Conservation (phyloP, 1,140 invertebrate species). For the Bombus consobrinus region DNA sequence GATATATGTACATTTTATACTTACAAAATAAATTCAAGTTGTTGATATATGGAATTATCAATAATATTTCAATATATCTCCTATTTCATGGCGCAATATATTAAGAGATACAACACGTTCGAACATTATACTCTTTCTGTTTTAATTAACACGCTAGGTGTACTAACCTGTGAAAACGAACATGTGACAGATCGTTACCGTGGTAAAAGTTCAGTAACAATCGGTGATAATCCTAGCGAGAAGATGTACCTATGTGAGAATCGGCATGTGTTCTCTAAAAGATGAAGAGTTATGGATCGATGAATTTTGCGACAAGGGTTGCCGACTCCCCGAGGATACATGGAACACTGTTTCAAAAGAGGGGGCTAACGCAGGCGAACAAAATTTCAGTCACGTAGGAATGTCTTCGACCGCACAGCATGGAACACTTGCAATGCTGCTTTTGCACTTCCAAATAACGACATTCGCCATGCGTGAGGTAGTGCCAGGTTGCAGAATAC, state of each 20-base stretch:
- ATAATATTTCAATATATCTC: too few relatives aligned
- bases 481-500: slow-evolving; percentile 23
- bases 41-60: too few relatives aligned
- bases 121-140: not conserved
- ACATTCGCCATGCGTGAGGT: slow-evolving; percentile 9
- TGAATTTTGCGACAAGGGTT: slow-evolving; percentile 50
- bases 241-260: slow-evolving; percentile 9
- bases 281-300: slow-evolving; percentile 67
- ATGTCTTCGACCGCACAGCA: slow-evolving; percentile 14
- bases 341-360: slow-evolving; percentile 11
- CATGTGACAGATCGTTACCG: slow-evolving; percentile 47
- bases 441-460: slow-evolving; percentile 41
- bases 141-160: slow-evolving; percentile 22
- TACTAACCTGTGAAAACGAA: slow-evolving; percentile 50
- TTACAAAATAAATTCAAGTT: too few relatives aligned
- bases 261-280: slow-evolving; percentile 58
- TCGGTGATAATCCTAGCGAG: slow-evolving; percentile 64
- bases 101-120: too few relatives aligned
- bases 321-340: not conserved
- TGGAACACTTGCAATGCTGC: slow-evolving; percentile 1
- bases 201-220: slow-evolving; percentile 59
- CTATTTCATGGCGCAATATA: too few relatives aligned
- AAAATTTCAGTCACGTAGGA: slow-evolving; percentile 67
- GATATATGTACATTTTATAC: too few relatives aligned
- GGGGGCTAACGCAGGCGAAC: slow-evolving; percentile 8